phyloP scores from a whole-genome alignment of 2,888 invertebrate genomes.

The Seira sanloemensis region DNA sequence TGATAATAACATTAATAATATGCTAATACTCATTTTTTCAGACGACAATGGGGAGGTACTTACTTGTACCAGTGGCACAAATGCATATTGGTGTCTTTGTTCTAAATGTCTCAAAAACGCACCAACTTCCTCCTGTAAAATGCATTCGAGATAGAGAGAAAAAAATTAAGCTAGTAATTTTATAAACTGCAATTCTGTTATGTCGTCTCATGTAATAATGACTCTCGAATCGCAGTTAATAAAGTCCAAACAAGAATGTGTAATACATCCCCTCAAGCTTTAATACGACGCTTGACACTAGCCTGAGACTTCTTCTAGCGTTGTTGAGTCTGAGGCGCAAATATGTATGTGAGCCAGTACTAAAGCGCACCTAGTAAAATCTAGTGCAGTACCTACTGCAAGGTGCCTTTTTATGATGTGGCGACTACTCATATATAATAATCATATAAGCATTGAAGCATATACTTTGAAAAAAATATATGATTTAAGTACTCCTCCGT shows the following conservation, averaged over 20 bases:
- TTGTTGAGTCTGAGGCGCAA: no score
- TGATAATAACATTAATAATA: not conserved
- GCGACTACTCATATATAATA: not conserved
- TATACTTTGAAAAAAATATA: not conserved
- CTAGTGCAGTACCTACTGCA: not conserved
- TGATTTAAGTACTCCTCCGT: not conserved
- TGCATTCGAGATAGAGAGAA: no score
- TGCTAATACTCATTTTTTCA: not conserved
- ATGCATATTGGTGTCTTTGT: slow-evolving; percentile 36
- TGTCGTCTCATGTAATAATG: not conserved
- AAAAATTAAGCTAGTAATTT: not conserved
- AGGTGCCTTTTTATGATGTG: not conserved
- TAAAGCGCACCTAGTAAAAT: no score
- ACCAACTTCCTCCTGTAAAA: slow-evolving; percentile 21
- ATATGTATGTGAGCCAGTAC: not conserved
- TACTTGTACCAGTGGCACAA: slow-evolving; percentile 42
- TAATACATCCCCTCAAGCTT: not conserved
- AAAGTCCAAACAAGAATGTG: not conserved
- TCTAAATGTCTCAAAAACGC: slow-evolving; percentile 33
- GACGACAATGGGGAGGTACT: slow-evolving; percentile 31
- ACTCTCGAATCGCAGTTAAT: not conserved
- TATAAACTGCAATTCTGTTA: not conserved
- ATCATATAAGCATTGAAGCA: slow-evolving; percentile 5
- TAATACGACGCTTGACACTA: not conserved
- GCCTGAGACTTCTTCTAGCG: not conserved